Conservation (phyloP, 2,797 vertebrate genomes). For the Fratercula arctica region DNA sequence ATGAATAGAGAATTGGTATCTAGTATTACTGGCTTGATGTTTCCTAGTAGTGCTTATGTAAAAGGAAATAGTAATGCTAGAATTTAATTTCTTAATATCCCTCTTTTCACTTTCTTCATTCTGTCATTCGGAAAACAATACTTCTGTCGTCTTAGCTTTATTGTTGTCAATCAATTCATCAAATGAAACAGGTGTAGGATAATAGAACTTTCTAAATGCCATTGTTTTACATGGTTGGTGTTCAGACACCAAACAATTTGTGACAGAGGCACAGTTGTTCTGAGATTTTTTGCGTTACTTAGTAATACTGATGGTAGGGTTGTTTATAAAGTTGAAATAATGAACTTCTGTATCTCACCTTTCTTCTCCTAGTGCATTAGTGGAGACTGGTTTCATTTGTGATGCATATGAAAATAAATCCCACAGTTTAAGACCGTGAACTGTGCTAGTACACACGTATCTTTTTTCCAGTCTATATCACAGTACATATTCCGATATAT, state of each 20-base stretch:
- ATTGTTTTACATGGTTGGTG: not conserved
- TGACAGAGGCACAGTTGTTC: not conserved
- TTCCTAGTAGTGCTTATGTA: not conserved
- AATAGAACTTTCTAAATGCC: not conserved
- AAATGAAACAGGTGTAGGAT: not conserved
- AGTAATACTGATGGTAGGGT: not conserved
- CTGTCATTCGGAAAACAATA: not conserved
- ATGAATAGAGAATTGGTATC: not conserved
- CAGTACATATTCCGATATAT: not conserved
- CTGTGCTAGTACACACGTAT: accelerated
- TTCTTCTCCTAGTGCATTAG: not conserved
- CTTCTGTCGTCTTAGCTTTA: not conserved
- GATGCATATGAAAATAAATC: not conserved
- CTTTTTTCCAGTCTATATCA: not conserved
- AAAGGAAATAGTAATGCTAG: not conserved
- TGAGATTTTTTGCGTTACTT: not conserved
- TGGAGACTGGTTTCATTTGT: not conserved
- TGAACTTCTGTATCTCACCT: not conserved
- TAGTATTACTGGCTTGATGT: not conserved
- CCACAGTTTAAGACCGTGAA: not conserved
- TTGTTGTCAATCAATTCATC: not conserved
- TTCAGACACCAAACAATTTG: not conserved
- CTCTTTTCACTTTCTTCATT: not conserved
- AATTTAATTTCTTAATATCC: not conserved
- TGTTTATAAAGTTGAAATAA: not conserved